These are phyloP conservation scores for Setophaga kirtlandii DNA, from an alignment of 2,113 vertebrate genomes.

Conservation along the genomic window DNA sequence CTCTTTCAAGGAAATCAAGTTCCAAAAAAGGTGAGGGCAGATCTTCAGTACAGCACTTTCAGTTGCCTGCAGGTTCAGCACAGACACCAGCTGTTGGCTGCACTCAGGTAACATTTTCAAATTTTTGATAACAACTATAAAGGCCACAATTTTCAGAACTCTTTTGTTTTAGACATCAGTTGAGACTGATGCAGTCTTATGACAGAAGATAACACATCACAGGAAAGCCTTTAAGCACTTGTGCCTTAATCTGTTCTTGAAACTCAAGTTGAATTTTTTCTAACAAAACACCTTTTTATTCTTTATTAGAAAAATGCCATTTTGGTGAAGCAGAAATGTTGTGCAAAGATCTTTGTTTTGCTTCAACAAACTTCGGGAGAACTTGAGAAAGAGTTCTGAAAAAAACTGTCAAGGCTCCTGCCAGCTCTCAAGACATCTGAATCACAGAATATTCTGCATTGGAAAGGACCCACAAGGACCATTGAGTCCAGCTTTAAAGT, in stretches of 20 bases:
- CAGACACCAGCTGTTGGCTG: neutral
- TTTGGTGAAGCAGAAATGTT: neutral
- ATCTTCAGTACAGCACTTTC: neutral
- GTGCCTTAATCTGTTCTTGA: slow-evolving; percentile 5
- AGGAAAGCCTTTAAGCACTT: slow-evolving; percentile 20
- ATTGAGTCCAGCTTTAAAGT: neutral
- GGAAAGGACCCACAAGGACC: neutral
- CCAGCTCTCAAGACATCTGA: neutral
- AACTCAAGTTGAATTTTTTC: neutral
- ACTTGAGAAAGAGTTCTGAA: neutral
- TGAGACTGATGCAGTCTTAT: neutral
- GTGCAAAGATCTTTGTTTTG: neutral
- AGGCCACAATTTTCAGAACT: neutral
- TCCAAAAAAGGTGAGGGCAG: neutral
- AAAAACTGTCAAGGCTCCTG: neutral
- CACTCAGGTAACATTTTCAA: neutral
- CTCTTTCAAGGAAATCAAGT: neutral
- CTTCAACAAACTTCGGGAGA: neutral
- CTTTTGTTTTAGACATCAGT: neutral
- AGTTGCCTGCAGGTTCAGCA: neutral
- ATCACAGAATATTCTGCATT: neutral
- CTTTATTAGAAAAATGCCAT: neutral
- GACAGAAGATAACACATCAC: neutral
- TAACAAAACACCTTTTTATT: neutral
- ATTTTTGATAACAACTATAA: neutral